A percentile compares a stretch with the other conserved stretches of the same genome.
Conservation (phyloP, 1,140 invertebrate genomes). For the Formica selysi region DNA sequence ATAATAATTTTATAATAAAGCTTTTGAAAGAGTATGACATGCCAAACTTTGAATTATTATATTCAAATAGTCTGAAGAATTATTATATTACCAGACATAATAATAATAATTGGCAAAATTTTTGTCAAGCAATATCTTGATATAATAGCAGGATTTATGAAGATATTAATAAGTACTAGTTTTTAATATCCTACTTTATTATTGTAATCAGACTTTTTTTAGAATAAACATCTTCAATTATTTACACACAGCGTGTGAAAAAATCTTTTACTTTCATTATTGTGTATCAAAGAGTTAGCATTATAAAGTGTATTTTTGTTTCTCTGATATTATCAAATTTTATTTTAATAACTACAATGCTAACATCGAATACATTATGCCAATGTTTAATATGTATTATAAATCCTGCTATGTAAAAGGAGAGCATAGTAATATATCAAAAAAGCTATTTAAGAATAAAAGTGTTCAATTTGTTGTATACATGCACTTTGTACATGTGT, state of each 20-base stretch:
- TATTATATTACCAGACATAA: not conserved
- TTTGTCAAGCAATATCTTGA: conserved; percentile 32
- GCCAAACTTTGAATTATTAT: conserved; percentile 13
- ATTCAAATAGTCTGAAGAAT: not conserved
- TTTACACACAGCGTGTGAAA: not conserved
- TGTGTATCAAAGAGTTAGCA: not conserved
- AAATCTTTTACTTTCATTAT: not conserved
- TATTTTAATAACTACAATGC: not conserved
- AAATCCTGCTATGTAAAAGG: conserved; percentile 25
- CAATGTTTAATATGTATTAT: conserved; percentile 3
- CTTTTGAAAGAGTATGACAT: conserved; percentile 1
- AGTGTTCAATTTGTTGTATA: conserved; percentile 43
- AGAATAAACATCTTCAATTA: not conserved
- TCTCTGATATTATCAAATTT: not conserved
- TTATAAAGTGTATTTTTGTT: not conserved
- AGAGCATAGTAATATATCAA: conserved; percentile 12
- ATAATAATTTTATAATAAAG: conserved; percentile 9
- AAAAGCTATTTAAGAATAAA: conserved; percentile 41
- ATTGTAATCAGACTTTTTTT: not conserved
- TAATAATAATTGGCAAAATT: not conserved
- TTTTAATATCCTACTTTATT: not conserved
- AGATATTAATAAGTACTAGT: not conserved
- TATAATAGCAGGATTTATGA: conserved; percentile 28
- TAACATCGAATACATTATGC: not conserved
- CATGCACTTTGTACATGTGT: conserved; percentile 5